Base-by-base conservation (phyloP, 2,113 vertebrate species). In the Zosterops hypoxanthus region DNA sequence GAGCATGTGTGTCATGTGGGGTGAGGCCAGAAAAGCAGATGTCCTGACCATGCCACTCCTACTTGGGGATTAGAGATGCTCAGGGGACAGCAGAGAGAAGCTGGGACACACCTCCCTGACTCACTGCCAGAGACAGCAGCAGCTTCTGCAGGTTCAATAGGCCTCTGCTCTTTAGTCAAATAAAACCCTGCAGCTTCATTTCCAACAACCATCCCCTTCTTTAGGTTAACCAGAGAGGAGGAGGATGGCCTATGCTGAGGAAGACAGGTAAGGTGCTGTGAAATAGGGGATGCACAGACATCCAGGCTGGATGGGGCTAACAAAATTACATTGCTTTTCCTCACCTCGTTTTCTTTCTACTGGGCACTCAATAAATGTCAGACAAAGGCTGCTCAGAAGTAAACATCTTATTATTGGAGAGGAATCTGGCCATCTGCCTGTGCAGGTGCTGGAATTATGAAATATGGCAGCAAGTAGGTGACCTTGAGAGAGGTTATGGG, bases 291-390 rank as follows among this genome's bases (percentile, higher is more conserved):
- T 59, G 86, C 19, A 8, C 6, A 42, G 57, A 16, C 12, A 2
- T 57, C 71, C 34, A 19, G 42, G 59, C 41, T 91, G 78, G 63
- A 94, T 79, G 73, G 93, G 91, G 41, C 31, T 39, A 17, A 61
- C 2, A 11, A 42, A 80, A 89, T 42, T 17, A 31, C 61, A 31
- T 80, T 2, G 7, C 55, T 84, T 78, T 56, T 83, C 79, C 60
- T 95, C 18, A 6, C 65, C 47, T 95, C 75, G 31, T 80, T 97
- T 96, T 92, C 78, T 39, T 96, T 75, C 73, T 72, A 33, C 81
- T 92, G 97, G 82, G 95, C 73, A 47, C 84, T 97, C 92, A 61
- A 86, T 96, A 97, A 97, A 94, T 86, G 87, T 95, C 97, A 97
- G 90, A 33, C 39, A 11, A 71, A 76, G 20, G 78, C 88, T 82